Conservation (phyloP, 2,113 vertebrate genomes). For the Lonchura striata region DNA sequence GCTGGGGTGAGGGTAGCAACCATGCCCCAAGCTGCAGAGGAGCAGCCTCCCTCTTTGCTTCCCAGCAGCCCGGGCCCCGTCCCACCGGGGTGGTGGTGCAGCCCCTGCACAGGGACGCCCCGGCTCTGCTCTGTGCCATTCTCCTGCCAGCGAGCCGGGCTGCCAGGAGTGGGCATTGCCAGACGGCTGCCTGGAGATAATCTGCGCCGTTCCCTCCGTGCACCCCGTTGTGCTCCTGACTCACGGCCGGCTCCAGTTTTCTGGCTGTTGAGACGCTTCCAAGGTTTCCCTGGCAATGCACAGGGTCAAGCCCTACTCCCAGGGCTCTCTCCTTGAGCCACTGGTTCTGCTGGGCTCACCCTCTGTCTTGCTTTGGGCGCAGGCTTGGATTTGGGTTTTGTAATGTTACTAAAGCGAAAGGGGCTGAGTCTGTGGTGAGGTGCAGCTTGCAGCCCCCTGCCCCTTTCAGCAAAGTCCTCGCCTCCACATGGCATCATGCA, state of each 20-base stretch:
- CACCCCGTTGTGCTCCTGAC: not conserved
- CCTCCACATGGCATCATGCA: rapidly evolving
- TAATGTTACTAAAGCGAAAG: not conserved
- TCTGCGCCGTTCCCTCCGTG: not conserved
- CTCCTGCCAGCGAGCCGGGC: rapidly evolving
- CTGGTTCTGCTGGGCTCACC: not conserved
- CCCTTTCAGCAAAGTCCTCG: not conserved
- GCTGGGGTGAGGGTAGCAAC: not conserved
- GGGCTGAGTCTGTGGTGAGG: not conserved
- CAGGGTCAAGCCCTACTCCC: rapidly evolving
- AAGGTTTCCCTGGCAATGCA: slow-evolving; percentile 10
- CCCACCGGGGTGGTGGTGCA: rapidly evolving
- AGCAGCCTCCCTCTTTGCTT: not conserved
- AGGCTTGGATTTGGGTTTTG: not conserved
- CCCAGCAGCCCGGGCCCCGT: not conserved
- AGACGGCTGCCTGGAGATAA: slow-evolving; percentile 50
- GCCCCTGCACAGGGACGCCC: not conserved
- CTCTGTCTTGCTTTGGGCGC: not conserved
- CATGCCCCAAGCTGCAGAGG: rapidly evolving
- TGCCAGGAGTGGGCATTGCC: slow-evolving; percentile 29
- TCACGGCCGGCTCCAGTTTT: not conserved
- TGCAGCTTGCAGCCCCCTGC: not conserved
- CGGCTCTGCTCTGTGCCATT: not conserved
- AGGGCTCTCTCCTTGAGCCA: not conserved
- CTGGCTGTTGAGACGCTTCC: not conserved